A percentile compares a stretch with the other conserved stretches of the same genome.
Conservation (phyloP, 2,888 invertebrate genomes). For the Stratiomys singularior region DNA sequence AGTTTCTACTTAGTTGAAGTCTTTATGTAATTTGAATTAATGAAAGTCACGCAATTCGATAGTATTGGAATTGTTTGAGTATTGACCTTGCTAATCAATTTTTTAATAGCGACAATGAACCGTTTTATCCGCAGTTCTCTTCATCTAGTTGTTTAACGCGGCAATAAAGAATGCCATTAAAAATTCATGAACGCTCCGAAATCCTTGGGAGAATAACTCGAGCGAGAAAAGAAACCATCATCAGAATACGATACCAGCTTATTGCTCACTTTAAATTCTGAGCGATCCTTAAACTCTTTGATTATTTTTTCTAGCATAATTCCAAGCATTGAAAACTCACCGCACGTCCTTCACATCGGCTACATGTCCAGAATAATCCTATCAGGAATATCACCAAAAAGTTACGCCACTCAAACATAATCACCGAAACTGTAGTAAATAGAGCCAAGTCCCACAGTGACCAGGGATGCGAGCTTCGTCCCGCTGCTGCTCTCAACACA, state of each 20-base stretch:
- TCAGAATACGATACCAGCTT: too few species aligned
- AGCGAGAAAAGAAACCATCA: too few species aligned
- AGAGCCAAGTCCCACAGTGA: neutral
- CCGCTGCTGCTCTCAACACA: neutral
- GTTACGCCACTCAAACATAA: conserved; percentile 45
- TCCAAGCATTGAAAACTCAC: conserved; percentile 24
- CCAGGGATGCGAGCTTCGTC: neutral
- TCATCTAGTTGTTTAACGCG: too few species aligned
- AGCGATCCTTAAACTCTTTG: too few species aligned
- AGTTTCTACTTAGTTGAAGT: neutral
- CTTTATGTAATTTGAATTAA: conserved; percentile 30
- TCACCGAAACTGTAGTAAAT: conserved; percentile 26
- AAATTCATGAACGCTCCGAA: too few species aligned
- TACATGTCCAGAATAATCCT: conserved; percentile 45
- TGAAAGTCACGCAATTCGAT: conserved; percentile 25
- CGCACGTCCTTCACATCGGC: conserved; percentile 45
- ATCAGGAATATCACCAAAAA: conserved; percentile 38
- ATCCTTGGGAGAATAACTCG: too few species aligned
- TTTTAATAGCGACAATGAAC: neutral
- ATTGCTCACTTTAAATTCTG: too few species aligned
- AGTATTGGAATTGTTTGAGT: conserved; percentile 1
- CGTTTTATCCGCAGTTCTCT: too few species aligned
- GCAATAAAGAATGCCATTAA: too few species aligned
- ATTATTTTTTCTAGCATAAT: too few species aligned
- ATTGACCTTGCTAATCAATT: neutral